A percentile compares a stretch with the other conserved stretches of the same genome.
Conservation (phyloP, 2,888 invertebrate species). For the Habrosyne pyritoides region DNA sequence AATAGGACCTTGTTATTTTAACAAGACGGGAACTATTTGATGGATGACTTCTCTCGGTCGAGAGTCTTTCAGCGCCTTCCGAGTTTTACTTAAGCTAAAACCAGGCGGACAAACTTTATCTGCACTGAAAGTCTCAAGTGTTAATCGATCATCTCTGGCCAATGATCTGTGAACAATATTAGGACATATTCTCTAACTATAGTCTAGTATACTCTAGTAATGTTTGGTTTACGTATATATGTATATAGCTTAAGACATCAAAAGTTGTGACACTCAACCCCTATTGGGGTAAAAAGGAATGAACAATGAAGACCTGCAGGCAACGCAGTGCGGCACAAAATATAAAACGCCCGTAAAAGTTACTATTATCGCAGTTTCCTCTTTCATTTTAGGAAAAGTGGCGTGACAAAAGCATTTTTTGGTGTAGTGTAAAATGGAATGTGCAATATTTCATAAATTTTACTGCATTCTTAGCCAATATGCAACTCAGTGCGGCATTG, state of each 20-base stretch:
- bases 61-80: conserved; percentile 51
- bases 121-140: conserved; percentile 64
- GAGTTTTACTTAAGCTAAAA: conserved; percentile 69
- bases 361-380: conserved; percentile 33
- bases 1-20: conserved; percentile 53
- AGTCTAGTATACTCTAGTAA: too few species aligned
- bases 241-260: conserved; percentile 19
- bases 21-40: conserved; percentile 62
- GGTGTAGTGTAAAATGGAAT: conserved; percentile 26
- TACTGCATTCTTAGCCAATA: conserved; percentile 23
- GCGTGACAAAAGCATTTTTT: conserved; percentile 29
- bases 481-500: conserved; percentile 26
- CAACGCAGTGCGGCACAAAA: conserved; percentile 26
- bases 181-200: conserved; percentile 14
- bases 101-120: conserved; percentile 63
- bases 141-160: conserved; percentile 72
- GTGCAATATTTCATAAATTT: conserved; percentile 34
- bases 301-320: conserved; percentile 16
- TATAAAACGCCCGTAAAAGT: conserved; percentile 35
- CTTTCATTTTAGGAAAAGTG: conserved; percentile 26
- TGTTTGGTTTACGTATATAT: too few species aligned
- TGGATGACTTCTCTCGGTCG: conserved; percentile 63
- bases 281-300: neutral
- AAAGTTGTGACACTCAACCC: conserved; percentile 17
- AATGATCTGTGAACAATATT: conserved; percentile 56